Percentiles rank a stretch among this genome's conserved stretches.
Evolutionary conservation across 1,140 invertebrate species (phyloP).

Genomic region (Drosophila prosaltans): DNA sequence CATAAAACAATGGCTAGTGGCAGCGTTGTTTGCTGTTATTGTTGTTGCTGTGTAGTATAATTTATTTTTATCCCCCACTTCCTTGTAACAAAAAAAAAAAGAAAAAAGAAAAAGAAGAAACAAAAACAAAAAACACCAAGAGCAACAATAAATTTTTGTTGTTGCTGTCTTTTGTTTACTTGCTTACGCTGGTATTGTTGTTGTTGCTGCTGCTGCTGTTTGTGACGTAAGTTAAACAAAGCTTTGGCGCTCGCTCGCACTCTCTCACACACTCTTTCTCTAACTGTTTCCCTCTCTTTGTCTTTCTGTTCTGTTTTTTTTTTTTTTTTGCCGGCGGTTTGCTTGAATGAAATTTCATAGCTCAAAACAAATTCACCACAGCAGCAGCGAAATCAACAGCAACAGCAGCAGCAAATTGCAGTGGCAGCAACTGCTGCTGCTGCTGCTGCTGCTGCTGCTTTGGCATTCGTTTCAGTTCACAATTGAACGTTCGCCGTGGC

Average conservation of each 20-base stretch:
- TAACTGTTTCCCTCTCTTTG: not conserved
- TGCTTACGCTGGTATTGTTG: slow-evolving; percentile 9
- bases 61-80: slow-evolving; percentile 48
- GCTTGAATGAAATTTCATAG: slow-evolving; percentile 56
- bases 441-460: slow-evolving; percentile 13
- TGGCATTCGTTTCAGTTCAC: slow-evolving; percentile 45
- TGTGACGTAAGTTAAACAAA: slow-evolving; percentile 51
- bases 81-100: slow-evolving; percentile 22
- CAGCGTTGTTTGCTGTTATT: slow-evolving; percentile 21
- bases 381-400: slow-evolving; percentile 4
- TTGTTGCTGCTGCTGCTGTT: slow-evolving; percentile 12
- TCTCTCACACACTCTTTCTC: slow-evolving; percentile 44
- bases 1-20: slow-evolving; percentile 46
- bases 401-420: slow-evolving; percentile 10
- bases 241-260: slow-evolving; percentile 45
- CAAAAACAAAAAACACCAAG: not conserved
- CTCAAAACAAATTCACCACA: slow-evolving; percentile 47
- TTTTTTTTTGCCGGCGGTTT: slow-evolving; percentile 22
- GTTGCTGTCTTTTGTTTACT: slow-evolving; percentile 48
- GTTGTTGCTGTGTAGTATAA: slow-evolving; percentile 49
- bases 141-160: slow-evolving; percentile 26
- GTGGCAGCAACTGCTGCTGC: slow-evolving; percentile 14
- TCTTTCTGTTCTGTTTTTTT: slow-evolving; percentile 3
- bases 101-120: not conserved
- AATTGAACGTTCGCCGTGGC: slow-evolving; percentile 59